Percentiles rank a stretch among this genome's conserved stretches.
These are phyloP conservation scores for Hypomecis punctinalis DNA, from an alignment of 2,888 invertebrate genomes.

Conservation along the genomic window DNA sequence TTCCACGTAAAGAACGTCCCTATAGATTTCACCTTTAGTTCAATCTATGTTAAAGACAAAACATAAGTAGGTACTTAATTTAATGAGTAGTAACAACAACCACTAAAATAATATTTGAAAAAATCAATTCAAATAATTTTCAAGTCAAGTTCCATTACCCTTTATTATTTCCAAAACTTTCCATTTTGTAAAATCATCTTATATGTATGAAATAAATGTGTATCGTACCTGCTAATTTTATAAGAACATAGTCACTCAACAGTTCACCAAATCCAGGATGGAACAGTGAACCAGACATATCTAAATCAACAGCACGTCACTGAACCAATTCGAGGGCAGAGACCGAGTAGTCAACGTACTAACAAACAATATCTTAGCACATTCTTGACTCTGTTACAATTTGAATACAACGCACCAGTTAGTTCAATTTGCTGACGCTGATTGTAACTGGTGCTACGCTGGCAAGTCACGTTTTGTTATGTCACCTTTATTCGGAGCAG, in stretches of 20 bases:
- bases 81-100: too few species aligned
- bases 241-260: background rate
- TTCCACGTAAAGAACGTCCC: too few species aligned
- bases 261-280: constrained; percentile 10
- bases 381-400: constrained; percentile 30
- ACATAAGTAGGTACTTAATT: too few species aligned
- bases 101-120: too few species aligned
- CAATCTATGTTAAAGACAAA: too few species aligned
- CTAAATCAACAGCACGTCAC: constrained; percentile 54
- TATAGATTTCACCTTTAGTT: too few species aligned
- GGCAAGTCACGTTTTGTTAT: constrained; percentile 32
- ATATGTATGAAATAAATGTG: too few species aligned
- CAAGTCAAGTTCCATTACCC: too few species aligned
- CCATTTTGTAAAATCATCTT: too few species aligned
- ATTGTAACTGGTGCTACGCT: constrained; percentile 12
- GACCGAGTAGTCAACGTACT: constrained; percentile 35
- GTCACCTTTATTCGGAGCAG: constrained; percentile 32
- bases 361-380: constrained; percentile 15
- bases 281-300: constrained; percentile 53
- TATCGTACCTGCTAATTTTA: too few species aligned
- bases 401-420: constrained; percentile 35
- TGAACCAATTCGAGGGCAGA: constrained; percentile 62
- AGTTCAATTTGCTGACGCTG: constrained; percentile 24
- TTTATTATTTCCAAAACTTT: too few species aligned
- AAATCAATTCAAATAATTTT: too few species aligned